Percentiles rank a stretch among this genome's conserved stretches.
Conservation (phyloP, 2,888 invertebrate genomes). For the Tyria jacobaeae region DNA sequence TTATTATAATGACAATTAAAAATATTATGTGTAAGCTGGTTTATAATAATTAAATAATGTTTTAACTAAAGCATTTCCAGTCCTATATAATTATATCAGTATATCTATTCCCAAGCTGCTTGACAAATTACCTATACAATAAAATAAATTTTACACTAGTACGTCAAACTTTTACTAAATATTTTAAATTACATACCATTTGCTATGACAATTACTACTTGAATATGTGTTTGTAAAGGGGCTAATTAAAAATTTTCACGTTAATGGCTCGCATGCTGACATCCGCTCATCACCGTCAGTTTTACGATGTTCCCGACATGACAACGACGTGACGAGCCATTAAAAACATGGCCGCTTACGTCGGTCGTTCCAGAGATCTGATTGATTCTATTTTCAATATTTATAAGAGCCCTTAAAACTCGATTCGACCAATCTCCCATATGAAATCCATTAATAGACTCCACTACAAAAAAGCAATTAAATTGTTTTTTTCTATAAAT, state of each 20-base stretch:
- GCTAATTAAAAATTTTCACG: conserved; percentile 57
- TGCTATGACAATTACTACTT: conserved; percentile 44
- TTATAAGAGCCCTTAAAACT: conserved; percentile 8
- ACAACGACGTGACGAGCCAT: conserved; percentile 17
- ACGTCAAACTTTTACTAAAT: background rate
- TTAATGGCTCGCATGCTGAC: conserved; percentile 32
- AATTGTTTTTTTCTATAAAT: too few species aligned
- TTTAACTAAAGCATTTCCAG: too few species aligned
- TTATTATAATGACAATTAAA: too few species aligned
- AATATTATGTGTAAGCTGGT: too few species aligned
- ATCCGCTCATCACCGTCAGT: conserved; percentile 20
- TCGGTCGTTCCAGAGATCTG: conserved; percentile 4
- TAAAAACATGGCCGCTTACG: background rate
- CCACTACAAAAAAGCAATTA: too few species aligned
- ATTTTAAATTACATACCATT: conserved; percentile 17
- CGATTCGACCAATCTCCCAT: background rate
- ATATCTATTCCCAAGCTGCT: too few species aligned
- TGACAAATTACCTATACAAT: too few species aligned
- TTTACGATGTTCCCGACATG: conserved; percentile 30
- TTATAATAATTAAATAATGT: too few species aligned
- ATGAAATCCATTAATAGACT: conserved; percentile 2
- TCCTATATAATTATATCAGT: too few species aligned
- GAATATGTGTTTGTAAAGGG: conserved; percentile 39
- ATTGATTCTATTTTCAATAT: conserved; percentile 12
- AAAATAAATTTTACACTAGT: too few species aligned